These are phyloP conservation scores for Phylloscopus whistleri DNA, from an alignment of 2,113 vertebrate genomes.

Conservation along the genomic window DNA sequence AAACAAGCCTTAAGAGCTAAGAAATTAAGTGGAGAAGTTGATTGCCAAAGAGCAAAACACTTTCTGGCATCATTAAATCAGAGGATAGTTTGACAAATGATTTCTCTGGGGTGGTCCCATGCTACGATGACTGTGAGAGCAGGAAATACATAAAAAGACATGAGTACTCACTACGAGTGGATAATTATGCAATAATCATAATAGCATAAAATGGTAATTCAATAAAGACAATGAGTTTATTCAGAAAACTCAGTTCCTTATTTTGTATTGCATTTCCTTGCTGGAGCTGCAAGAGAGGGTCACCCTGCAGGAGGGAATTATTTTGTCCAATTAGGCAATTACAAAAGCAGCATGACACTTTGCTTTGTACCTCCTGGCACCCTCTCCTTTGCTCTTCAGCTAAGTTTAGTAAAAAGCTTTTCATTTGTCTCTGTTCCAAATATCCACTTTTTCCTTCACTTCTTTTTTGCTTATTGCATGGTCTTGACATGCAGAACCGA, in stretches of 20 bases:
- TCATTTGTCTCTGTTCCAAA: background rate
- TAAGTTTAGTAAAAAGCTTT: background rate
- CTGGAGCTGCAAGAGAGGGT: background rate
- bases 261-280: background rate
- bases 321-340: constrained; percentile 39
- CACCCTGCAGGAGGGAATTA: constrained; percentile 7
- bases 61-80: background rate
- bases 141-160: background rate
- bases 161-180: background rate
- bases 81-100: background rate
- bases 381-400: background rate
- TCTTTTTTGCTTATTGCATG: background rate
- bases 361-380: background rate
- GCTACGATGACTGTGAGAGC: background rate
- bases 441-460: background rate
- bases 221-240: background rate
- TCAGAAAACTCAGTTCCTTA: background rate
- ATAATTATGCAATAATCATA: background rate
- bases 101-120: background rate
- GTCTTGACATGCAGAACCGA: background rate
- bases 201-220: background rate
- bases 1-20: background rate
- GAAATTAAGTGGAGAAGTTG: background rate
- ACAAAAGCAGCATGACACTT: background rate
- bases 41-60: constrained; percentile 17